Evolutionary conservation across 2,888 invertebrate genomes (phyloP).

Genomic region (Hirtodrosophila confusa): DNA sequence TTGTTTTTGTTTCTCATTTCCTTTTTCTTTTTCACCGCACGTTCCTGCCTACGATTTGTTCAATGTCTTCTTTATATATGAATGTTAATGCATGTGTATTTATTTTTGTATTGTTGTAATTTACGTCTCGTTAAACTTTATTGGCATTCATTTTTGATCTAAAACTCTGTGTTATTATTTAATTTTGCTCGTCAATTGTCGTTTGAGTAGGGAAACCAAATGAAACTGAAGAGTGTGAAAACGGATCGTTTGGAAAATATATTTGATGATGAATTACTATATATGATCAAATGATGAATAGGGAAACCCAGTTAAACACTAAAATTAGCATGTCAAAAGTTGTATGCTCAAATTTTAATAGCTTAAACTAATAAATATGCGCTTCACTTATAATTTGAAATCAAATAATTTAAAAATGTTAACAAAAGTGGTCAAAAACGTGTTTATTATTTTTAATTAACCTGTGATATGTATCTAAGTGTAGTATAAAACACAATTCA

Average conservation of each 20-base stretch:
- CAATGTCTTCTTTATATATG: constrained; percentile 76
- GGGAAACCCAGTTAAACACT: not conserved
- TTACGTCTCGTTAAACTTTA: constrained; percentile 57
- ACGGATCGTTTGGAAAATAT: not conserved
- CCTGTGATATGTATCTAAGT: constrained; percentile 59
- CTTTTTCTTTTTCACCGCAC: constrained; percentile 82
- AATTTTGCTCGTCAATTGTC: constrained; percentile 31
- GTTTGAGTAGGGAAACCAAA: constrained; percentile 24
- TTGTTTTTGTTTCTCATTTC: constrained; percentile 52
- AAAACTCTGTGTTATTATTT: constrained; percentile 38
- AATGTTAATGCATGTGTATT: constrained; percentile 62
- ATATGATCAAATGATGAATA: not conserved
- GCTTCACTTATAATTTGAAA: constrained; percentile 7
- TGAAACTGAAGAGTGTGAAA: constrained; percentile 14
- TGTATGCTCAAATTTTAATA: not conserved
- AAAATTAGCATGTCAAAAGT: constrained; percentile 1
- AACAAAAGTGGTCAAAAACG: constrained; percentile 65
- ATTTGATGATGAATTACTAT: not conserved
- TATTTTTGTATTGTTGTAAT: constrained; percentile 69
- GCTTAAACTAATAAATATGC: not conserved
- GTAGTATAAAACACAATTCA: constrained; percentile 32
- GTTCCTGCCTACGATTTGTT: constrained; percentile 84
- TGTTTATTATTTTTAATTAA: constrained; percentile 57
- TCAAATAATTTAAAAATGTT: constrained; percentile 23
- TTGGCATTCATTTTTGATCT: constrained; percentile 42